A percentile compares a stretch with the other conserved stretches of the same genome.
These are phyloP conservation scores for Manis javanica DNA, from an alignment of 2,797 vertebrate species.

Conservation along the genomic window DNA sequence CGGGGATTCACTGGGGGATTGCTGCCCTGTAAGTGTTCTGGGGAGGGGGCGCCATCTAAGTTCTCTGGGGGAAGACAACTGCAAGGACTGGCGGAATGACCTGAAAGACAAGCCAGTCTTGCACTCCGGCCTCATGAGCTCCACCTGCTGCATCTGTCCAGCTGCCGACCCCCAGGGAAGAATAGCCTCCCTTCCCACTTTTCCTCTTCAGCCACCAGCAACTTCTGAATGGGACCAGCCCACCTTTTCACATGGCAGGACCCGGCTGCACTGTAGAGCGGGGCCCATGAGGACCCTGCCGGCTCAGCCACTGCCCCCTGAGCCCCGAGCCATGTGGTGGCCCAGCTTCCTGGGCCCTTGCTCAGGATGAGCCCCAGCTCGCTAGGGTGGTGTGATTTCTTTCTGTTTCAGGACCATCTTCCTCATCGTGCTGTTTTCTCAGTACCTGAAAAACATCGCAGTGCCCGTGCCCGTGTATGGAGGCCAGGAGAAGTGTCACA, in stretches of 20 bases:
- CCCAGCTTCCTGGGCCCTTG: not conserved
- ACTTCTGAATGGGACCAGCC: not conserved
- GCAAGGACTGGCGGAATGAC: not conserved
- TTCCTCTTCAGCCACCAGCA: not conserved
- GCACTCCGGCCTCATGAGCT: not conserved
- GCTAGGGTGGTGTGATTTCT: not conserved
- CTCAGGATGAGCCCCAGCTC: fast-evolving
- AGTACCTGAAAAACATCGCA: slow-evolving; percentile 94
- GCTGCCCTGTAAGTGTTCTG: slow-evolving; percentile 90
- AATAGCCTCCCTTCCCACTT: not conserved
- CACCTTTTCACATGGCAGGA: not conserved
- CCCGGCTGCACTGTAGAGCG: not conserved
- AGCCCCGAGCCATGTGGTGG: not conserved
- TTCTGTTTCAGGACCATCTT: slow-evolving; percentile 90
- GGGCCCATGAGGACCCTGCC: not conserved
- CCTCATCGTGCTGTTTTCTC: slow-evolving; percentile 96
- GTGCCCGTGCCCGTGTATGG: slow-evolving; percentile 91
- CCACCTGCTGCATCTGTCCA: not conserved
- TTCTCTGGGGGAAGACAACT: not conserved
- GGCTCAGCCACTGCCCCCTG: fast-evolving
- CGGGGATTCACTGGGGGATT: slow-evolving; percentile 97
- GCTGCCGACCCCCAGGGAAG: not conserved
- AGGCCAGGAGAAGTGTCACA: slow-evolving; percentile 89
- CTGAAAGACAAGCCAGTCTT: not conserved
- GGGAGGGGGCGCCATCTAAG: not conserved